phyloP scores from a whole-genome alignment of 2,888 invertebrate species.

The Orthonevra nobilis region DNA sequence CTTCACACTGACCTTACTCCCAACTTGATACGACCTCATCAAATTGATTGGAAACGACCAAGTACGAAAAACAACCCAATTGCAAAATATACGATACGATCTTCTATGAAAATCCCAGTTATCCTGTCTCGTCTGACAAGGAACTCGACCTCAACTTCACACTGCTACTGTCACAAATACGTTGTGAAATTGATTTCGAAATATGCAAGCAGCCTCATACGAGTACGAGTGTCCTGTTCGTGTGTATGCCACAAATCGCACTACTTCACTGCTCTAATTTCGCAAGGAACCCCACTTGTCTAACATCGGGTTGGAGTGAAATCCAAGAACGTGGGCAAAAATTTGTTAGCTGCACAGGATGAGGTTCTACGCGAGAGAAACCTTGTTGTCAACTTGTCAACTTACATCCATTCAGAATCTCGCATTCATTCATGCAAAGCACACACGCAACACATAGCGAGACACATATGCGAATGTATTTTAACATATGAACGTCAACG shows the following conservation, averaged over 20 bases:
- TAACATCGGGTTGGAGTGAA: slow-evolving; percentile 34
- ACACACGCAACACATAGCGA: background rate
- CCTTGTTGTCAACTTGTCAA: slow-evolving; percentile 64
- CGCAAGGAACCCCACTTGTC: slow-evolving; percentile 56
- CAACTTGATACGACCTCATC: no score
- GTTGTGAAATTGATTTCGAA: slow-evolving; percentile 47
- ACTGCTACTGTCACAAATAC: slow-evolving; percentile 47
- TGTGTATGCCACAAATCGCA: slow-evolving; percentile 48
- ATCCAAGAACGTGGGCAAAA: slow-evolving; percentile 7
- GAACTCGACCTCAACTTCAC: no score
- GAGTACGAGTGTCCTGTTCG: slow-evolving; percentile 21
- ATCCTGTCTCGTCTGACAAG: no score
- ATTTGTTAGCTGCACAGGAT: slow-evolving; percentile 16
- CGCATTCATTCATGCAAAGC: slow-evolving; percentile 19
- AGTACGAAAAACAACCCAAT: no score
- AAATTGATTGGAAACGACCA: no score
- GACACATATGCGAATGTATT: slow-evolving; percentile 3
- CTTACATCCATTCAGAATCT: slow-evolving; percentile 59
- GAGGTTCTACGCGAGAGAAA: slow-evolving; percentile 30
- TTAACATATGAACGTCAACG: slow-evolving; percentile 52
- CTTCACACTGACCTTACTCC: no score
- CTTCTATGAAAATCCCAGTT: no score
- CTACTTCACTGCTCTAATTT: slow-evolving; percentile 62
- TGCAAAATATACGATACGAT: no score
- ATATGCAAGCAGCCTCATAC: slow-evolving; percentile 22